Percentiles rank a stretch among this genome's conserved stretches.
Evolutionary conservation across 2,888 invertebrate species (phyloP).

Genomic region (Hirudinaria manillensis): DNA sequence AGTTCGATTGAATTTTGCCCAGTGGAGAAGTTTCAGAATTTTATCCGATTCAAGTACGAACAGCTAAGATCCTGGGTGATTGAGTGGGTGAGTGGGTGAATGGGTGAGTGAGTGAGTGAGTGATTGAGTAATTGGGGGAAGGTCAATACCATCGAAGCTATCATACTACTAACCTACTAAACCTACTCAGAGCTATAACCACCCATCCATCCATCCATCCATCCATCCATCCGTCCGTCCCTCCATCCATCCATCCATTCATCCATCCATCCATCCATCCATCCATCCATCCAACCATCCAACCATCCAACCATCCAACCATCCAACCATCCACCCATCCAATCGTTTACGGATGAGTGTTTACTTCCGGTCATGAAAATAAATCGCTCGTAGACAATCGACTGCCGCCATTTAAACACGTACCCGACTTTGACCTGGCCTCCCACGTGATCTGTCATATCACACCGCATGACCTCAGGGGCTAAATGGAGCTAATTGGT

Average conservation of each 20-base stretch:
- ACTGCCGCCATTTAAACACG: constrained; percentile 9
- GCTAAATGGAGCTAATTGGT: constrained; percentile 14
- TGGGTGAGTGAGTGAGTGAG: too few relatives aligned
- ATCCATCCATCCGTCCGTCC: background rate
- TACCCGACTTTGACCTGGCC: background rate
- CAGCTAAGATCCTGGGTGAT: too few relatives aligned
- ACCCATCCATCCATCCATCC: background rate
- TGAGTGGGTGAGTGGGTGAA: too few relatives aligned
- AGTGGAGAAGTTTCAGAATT: too few relatives aligned
- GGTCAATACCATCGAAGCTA: too few relatives aligned
- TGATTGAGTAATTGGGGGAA: too few relatives aligned
- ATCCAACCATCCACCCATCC: background rate
- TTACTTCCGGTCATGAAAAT: background rate
- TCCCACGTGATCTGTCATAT: constrained; percentile 8
- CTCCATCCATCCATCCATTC: background rate
- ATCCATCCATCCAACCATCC: background rate
- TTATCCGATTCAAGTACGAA: too few relatives aligned
- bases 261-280: background rate
- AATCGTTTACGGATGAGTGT: constrained; percentile 7
- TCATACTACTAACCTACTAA: too few relatives aligned
- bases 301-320: background rate
- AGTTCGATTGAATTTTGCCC: too few relatives aligned
- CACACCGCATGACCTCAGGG: background rate
- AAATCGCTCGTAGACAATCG: background rate
- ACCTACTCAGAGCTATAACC: background rate